Conservation (phyloP, 2,888 invertebrate species). For the Sminthurinus aureus region DNA sequence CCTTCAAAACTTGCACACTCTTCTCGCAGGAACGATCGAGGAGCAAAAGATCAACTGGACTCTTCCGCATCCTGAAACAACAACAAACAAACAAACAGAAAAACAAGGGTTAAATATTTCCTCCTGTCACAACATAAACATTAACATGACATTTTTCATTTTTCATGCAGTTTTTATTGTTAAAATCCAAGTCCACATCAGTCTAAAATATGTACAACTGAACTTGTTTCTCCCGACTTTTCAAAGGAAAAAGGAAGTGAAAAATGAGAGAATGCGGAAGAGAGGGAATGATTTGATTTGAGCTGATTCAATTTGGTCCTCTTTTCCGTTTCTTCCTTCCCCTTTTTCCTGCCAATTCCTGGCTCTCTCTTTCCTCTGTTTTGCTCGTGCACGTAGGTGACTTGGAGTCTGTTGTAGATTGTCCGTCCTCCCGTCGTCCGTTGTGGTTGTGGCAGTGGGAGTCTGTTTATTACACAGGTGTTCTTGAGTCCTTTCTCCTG, state of each 20-base stretch:
- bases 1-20: slow-evolving; percentile 9
- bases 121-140: too few species aligned
- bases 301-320: background rate
- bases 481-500: too few species aligned
- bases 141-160: too few species aligned
- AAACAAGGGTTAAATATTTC: background rate
- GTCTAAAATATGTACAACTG: too few species aligned
- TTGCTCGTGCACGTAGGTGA: background rate
- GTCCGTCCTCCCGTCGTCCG: too few species aligned
- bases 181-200: too few species aligned
- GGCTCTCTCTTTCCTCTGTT: background rate
- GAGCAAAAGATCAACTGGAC: slow-evolving; percentile 36
- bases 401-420: too few species aligned
- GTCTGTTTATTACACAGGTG: too few species aligned
- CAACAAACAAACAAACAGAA: background rate
- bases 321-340: background rate
- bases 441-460: too few species aligned
- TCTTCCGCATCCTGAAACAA: slow-evolving; percentile 36
- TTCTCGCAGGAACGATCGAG: slow-evolving; percentile 29
- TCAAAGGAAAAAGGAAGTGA: background rate
- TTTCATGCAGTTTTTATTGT: too few species aligned
- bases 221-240: too few species aligned
- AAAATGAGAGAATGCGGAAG: slow-evolving; percentile 2
- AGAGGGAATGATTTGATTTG: background rate
- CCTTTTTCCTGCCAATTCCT: background rate